phyloP scores from a whole-genome alignment of 2,113 vertebrate genomes.

The Heterotilapia buettikoferi region DNA sequence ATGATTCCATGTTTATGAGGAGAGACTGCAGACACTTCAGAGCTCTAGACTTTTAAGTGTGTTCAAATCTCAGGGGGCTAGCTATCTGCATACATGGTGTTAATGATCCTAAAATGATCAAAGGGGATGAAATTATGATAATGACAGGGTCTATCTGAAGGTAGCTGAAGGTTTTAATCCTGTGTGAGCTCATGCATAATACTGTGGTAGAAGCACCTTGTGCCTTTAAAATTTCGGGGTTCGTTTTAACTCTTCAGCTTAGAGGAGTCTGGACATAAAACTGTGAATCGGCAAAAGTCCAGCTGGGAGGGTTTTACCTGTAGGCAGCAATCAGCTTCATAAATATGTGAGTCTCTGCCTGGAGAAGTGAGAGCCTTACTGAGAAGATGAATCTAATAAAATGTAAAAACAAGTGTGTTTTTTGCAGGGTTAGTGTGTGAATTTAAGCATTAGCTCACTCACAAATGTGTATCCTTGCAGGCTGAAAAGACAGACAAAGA shows the following conservation, averaged over 20 bases:
- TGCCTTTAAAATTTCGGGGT: background rate
- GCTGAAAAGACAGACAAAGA: slow-evolving; percentile 65
- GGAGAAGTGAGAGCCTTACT: background rate
- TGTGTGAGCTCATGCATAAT: background rate
- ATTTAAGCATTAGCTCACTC: background rate
- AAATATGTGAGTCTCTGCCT: background rate
- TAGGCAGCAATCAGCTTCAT: background rate
- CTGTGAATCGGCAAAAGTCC: background rate
- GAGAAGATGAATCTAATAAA: background rate
- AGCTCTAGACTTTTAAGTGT: background rate
- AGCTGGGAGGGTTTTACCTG: background rate
- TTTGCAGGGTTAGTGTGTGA: background rate
- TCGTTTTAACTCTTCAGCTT: background rate
- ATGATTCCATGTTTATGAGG: background rate
- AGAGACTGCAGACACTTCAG: background rate
- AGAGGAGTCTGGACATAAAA: background rate
- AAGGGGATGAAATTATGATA: background rate
- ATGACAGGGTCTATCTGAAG: background rate
- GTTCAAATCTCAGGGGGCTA: background rate
- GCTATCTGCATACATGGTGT: background rate
- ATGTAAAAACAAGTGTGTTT: background rate
- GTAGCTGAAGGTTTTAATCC: background rate
- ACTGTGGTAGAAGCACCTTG: background rate
- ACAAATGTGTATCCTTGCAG: slow-evolving; percentile 43
- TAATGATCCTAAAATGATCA: background rate